Conservation (phyloP, 2,113 vertebrate species). For the Triplophysa tibetana region DNA sequence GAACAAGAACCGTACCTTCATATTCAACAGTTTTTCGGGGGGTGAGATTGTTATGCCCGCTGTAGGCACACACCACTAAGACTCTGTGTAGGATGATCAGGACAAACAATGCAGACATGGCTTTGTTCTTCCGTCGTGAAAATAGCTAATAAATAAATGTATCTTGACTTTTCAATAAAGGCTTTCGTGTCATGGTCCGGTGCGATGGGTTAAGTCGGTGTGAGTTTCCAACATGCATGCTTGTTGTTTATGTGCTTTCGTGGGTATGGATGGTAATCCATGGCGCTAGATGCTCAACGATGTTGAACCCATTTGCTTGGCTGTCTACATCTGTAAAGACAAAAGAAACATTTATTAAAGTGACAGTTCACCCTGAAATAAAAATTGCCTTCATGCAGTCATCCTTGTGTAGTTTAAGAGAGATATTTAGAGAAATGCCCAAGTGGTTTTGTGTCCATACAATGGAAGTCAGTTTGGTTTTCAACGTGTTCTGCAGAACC, state of each 20-base stretch:
- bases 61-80: slow-evolving; percentile 55
- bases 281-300: slow-evolving; percentile 45
- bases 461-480: no score
- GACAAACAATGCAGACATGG: slow-evolving; percentile 64
- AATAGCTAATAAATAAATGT: background rate
- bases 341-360: background rate
- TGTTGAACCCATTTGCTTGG: background rate
- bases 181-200: background rate
- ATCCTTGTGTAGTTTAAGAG: no score
- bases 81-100: slow-evolving; percentile 61
- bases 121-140: slow-evolving; percentile 21
- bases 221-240: slow-evolving; percentile 61
- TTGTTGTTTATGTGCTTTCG: slow-evolving; percentile 56
- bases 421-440: no score
- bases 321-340: slow-evolving; percentile 5
- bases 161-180: background rate
- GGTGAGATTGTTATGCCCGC: slow-evolving; percentile 41
- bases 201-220: slow-evolving; percentile 60
- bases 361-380: no score
- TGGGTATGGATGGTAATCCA: slow-evolving; percentile 60
- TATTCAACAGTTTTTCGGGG: slow-evolving; percentile 68
- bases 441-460: no score
- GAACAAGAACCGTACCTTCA: slow-evolving; percentile 61
- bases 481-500: background rate
- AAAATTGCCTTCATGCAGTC: no score